phyloP scores from a whole-genome alignment of 2,888 invertebrate genomes.

The Scelioninae gen. 1 region DNA sequence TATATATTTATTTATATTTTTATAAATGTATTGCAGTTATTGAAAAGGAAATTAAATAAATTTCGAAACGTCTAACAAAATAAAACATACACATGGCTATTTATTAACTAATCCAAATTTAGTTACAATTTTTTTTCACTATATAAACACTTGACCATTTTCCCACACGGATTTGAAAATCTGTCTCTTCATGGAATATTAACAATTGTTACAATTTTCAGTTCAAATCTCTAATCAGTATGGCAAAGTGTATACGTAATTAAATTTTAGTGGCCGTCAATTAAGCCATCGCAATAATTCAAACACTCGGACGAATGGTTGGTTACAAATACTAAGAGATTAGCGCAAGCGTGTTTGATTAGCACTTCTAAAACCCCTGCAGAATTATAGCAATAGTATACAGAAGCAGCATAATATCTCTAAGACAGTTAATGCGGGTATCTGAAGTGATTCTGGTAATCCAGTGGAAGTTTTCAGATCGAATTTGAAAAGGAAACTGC shows the following conservation, averaged over 20 bases:
- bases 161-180: no score
- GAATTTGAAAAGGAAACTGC: background rate
- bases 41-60: no score
- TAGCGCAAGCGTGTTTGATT: constrained; percentile 42
- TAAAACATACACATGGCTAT: no score
- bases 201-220: no score
- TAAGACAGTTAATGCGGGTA: background rate
- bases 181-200: no score
- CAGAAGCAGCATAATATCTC: background rate
- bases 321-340: constrained; percentile 58
- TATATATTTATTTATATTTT: no score
- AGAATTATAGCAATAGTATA: constrained; percentile 34
- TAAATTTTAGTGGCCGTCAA: constrained; percentile 49
- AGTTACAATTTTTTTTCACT: no score
- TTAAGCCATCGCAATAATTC: constrained; percentile 60
- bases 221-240: constrained; percentile 48
- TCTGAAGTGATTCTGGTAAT: background rate
- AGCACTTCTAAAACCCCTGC: constrained; percentile 47
- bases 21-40: no score
- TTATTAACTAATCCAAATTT: no score
- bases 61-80: no score
- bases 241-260: constrained; percentile 54
- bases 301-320: constrained; percentile 26
- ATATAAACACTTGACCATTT: no score
- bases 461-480: constrained; percentile 1